Evolutionary conservation across 2,888 invertebrate genomes (phyloP).

Genomic region (Macropis europaea): DNA sequence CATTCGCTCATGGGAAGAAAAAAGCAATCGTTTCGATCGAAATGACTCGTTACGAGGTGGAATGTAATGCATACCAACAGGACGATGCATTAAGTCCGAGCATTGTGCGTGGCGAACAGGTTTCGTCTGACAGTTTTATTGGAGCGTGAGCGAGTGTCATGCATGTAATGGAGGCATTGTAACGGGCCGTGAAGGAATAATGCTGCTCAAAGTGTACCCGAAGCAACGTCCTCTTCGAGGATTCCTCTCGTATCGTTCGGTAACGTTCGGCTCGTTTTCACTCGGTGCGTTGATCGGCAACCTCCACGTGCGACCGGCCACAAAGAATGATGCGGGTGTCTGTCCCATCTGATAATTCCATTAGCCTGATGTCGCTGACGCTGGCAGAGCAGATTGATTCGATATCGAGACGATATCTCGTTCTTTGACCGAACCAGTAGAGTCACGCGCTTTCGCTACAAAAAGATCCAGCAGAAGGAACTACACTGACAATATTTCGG

Average conservation of each 20-base stretch:
- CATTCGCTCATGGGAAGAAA: background rate
- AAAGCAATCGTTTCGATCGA: constrained; percentile 2
- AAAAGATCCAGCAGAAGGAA: background rate
- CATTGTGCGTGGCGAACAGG: constrained; percentile 58
- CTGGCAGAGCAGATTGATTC: constrained; percentile 52
- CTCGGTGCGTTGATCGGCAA: constrained; percentile 34
- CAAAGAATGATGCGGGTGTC: constrained; percentile 56
- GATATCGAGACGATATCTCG: constrained; percentile 47
- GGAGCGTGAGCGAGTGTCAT: constrained; percentile 66
- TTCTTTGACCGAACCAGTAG: constrained; percentile 10
- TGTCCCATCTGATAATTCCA: constrained; percentile 69
- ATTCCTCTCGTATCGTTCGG: constrained; percentile 46
- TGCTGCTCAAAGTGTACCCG: constrained; percentile 60
- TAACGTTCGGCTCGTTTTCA: constrained; percentile 49
- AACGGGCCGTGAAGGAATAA: constrained; percentile 55
- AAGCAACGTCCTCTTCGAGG: constrained; percentile 51
- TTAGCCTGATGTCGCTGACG: constrained; percentile 61
- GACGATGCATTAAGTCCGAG: constrained; percentile 55
- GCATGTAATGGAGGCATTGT: constrained; percentile 69
- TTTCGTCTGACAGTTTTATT: constrained; percentile 65
- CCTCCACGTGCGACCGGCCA: constrained; percentile 43
- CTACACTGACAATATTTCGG: background rate
- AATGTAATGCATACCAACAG: constrained; percentile 51
- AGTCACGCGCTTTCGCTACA: constrained; percentile 19
- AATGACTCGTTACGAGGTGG: constrained; percentile 32